Conservation (phyloP, 2,113 vertebrate genomes). For the Perca fluviatilis region DNA sequence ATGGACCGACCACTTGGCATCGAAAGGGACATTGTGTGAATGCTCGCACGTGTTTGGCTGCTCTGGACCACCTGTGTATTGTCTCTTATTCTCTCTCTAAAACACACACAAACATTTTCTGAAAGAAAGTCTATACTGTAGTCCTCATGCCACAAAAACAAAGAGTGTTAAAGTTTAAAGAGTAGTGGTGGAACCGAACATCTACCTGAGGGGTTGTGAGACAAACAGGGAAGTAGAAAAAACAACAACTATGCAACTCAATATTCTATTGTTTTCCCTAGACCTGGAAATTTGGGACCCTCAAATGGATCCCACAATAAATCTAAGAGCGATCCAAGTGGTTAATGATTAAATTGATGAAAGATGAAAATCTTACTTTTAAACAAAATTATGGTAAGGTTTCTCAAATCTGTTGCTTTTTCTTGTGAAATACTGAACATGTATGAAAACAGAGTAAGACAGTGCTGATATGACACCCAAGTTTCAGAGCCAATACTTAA, state of each 20-base stretch:
- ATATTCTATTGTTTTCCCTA: background rate
- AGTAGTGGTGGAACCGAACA: background rate
- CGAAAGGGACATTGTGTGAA: conserved; percentile 54
- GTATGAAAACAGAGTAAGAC: background rate
- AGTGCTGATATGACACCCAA: too few relatives aligned
- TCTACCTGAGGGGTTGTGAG: background rate
- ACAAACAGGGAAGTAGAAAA: background rate
- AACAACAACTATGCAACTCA: background rate
- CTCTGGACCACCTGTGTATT: conserved; percentile 16
- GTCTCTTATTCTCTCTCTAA: conserved; percentile 9
- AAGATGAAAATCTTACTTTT: too few relatives aligned
- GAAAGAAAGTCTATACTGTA: background rate
- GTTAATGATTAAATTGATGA: background rate
- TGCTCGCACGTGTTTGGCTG: conserved; percentile 42
- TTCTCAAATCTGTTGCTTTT: too few relatives aligned
- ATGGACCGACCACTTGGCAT: conserved; percentile 50
- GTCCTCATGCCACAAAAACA: conserved; percentile 12
- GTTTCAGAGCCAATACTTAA: background rate
- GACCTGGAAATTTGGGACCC: background rate
- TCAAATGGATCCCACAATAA: background rate
- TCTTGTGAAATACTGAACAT: too few relatives aligned
- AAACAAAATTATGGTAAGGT: too few relatives aligned
- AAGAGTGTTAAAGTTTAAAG: conserved; percentile 30
- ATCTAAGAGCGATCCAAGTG: background rate
- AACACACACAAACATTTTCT: conserved; percentile 3